These are phyloP conservation scores for Gila robusta DNA, from an alignment of 2,797 vertebrate genomes.

Conservation along the genomic window DNA sequence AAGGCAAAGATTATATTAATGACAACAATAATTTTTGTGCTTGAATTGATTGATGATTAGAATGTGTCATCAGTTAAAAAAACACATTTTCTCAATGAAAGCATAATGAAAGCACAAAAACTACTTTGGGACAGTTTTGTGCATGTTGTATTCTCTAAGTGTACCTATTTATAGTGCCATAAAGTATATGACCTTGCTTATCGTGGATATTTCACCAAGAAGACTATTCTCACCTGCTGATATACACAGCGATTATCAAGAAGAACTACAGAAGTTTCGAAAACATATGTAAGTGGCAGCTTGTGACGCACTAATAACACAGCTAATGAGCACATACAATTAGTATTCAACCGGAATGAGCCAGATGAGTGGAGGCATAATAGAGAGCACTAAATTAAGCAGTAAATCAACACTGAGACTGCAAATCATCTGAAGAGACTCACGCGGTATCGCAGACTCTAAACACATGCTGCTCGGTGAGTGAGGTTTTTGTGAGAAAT, in stretches of 20 bases:
- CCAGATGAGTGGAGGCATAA: conserved; percentile 39
- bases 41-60: too few species aligned
- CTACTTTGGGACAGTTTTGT: conserved; percentile 17
- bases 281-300: conserved; percentile 2
- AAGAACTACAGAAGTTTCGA: not conserved
- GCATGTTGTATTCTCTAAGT: not conserved
- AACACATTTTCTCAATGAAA: not conserved
- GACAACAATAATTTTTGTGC: not conserved
- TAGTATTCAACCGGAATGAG: conserved; percentile 44
- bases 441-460: not conserved
- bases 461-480: conserved; percentile 17
- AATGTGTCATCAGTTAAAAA: not conserved
- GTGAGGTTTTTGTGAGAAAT: conserved; percentile 28
- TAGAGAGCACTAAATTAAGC: conserved; percentile 45
- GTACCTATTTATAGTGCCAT: not conserved
- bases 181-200: conserved; percentile 1
- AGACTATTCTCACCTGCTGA: conserved; percentile 2
- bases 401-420: conserved; percentile 44
- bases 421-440: conserved; percentile 26
- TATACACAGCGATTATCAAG: not conserved
- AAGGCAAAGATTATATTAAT: not conserved
- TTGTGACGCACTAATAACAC: conserved; percentile 5
- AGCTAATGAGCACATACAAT: conserved; percentile 39
- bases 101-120: not conserved
- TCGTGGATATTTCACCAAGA: not conserved